A percentile compares a stretch with the other conserved stretches of the same genome.
These are phyloP conservation scores for Bruchidius siliquastri DNA, from an alignment of 2,888 invertebrate genomes.

Conservation along the genomic window DNA sequence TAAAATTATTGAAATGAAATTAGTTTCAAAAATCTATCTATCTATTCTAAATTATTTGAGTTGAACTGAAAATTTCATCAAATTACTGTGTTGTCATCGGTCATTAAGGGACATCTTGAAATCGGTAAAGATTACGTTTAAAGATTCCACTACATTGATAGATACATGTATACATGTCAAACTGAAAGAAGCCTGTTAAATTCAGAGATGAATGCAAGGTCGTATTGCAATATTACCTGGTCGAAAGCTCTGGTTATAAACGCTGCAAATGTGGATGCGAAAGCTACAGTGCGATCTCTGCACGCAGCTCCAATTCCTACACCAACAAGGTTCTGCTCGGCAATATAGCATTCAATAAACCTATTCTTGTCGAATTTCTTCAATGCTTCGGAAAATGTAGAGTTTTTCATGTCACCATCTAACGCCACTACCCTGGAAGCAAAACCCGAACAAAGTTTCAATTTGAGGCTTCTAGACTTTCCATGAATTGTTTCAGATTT, in stretches of 20 bases:
- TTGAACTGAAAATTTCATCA: too few species aligned
- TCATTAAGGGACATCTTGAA: too few species aligned
- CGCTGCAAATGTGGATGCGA: conserved; percentile 94
- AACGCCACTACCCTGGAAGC: conserved; percentile 75
- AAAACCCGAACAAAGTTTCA: background rate
- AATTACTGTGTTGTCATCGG: too few species aligned
- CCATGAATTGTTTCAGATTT: too few species aligned
- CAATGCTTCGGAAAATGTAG: conserved; percentile 91
- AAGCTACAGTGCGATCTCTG: conserved; percentile 85
- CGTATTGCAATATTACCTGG: conserved; percentile 63
- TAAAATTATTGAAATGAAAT: too few species aligned
- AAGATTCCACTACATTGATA: too few species aligned
- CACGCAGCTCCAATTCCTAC: conserved; percentile 95
- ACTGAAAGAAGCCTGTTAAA: too few species aligned
- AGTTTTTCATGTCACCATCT: conserved; percentile 98
- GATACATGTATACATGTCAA: too few species aligned
- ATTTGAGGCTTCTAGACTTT: background rate
- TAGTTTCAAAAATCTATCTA: too few species aligned
- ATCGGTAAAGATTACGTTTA: too few species aligned
- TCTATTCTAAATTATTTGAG: too few species aligned
- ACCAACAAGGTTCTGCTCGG: conserved; percentile 96
- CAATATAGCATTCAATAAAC: conserved; percentile 97
- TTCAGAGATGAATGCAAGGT: too few species aligned
- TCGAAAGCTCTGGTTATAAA: conserved; percentile 96
- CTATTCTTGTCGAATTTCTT: conserved; percentile 65